Evolutionary conservation across 2,888 invertebrate species (phyloP).

Genomic region (Synanthedon tipuliformis): DNA sequence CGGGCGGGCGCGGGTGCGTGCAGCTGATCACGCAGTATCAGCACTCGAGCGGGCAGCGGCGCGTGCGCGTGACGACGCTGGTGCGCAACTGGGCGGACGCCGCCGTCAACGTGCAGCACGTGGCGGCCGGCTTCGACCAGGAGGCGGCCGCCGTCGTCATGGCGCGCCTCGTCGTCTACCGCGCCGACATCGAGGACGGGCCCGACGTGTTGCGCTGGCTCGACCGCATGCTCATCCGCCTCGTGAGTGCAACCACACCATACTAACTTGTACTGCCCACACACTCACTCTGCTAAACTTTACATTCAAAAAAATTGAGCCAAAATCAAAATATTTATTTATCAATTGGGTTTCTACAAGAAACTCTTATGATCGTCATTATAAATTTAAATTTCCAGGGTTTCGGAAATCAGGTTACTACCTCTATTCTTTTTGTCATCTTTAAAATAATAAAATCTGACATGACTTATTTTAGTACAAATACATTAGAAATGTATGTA

Average conservation of each 20-base stretch:
- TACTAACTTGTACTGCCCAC: too few relatives aligned
- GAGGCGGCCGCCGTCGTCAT: constrained; percentile 98
- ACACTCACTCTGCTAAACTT: constrained; percentile 54
- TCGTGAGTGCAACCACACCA: constrained; percentile 39
- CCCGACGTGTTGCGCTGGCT: constrained; percentile 99
- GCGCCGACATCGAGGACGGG: constrained; percentile 95
- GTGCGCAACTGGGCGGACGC: constrained; percentile 99
- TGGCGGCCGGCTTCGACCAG: constrained; percentile 96
- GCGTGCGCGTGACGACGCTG: constrained; percentile 95
- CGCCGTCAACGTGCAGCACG: constrained; percentile 87
- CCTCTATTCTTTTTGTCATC: too few relatives aligned
- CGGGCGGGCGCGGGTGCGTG: constrained; percentile 95
- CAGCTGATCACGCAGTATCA: constrained; percentile 99
- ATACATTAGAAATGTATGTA: too few relatives aligned
- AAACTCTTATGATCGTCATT: too few relatives aligned
- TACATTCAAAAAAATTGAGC: too few relatives aligned
- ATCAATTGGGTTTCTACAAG: too few relatives aligned
- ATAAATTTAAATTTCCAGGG: too few relatives aligned
- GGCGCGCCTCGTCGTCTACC: constrained; percentile 95
- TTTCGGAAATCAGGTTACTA: too few relatives aligned
- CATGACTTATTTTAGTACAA: too few relatives aligned
- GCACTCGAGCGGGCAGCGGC: constrained; percentile 94
- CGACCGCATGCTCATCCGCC: constrained; percentile 95
- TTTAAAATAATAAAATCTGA: too few relatives aligned
- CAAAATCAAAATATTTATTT: too few relatives aligned